A percentile compares a stretch with the other conserved stretches of the same genome.
These are phyloP conservation scores for Bombyx huttoni DNA, from an alignment of 2,888 invertebrate species.

Conservation along the genomic window DNA sequence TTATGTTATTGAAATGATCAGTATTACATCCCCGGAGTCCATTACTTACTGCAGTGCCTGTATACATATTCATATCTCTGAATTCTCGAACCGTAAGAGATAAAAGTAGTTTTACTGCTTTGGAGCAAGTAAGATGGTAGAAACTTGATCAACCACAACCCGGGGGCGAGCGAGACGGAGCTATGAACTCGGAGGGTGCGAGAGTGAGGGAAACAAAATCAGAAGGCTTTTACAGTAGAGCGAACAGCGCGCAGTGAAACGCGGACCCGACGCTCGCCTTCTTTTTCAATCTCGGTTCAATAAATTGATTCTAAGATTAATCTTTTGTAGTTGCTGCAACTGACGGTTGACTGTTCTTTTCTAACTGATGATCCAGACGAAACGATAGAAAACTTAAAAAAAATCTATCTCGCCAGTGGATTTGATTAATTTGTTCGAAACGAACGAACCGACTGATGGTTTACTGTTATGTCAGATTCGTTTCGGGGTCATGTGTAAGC, in stretches of 20 bases:
- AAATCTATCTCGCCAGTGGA: slow-evolving; percentile 14
- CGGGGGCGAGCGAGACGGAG: slow-evolving; percentile 34
- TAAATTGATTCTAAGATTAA: slow-evolving; percentile 69
- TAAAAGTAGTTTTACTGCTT: slow-evolving; percentile 66
- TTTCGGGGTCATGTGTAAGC: too few species aligned
- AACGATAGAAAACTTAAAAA: slow-evolving; percentile 20
- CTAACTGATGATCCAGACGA: slow-evolving; percentile 19
- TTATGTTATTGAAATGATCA: slow-evolving; percentile 51
- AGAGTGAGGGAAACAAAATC: slow-evolving; percentile 45
- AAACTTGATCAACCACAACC: slow-evolving; percentile 62
- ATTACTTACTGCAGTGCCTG: slow-evolving; percentile 56
- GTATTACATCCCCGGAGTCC: slow-evolving; percentile 44
- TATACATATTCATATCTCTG: slow-evolving; percentile 66
- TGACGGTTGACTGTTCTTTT: slow-evolving; percentile 32
- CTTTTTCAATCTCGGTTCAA: slow-evolving; percentile 65
- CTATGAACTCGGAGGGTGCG: slow-evolving; percentile 17
- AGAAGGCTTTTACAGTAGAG: slow-evolving; percentile 72
- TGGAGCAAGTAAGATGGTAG: slow-evolving; percentile 67
- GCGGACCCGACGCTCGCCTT: slow-evolving; percentile 55
- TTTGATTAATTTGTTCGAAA: slow-evolving; percentile 5
- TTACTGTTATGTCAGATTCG: neutral
- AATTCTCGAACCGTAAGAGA: slow-evolving; percentile 58
- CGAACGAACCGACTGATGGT: neutral
- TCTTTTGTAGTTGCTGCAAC: slow-evolving; percentile 52
- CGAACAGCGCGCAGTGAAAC: slow-evolving; percentile 66